A percentile compares a stretch with the other conserved stretches of the same genome.
These are phyloP conservation scores for Nothoprocta perdicaria DNA, from an alignment of 2,113 vertebrate species.

Conservation along the genomic window DNA sequence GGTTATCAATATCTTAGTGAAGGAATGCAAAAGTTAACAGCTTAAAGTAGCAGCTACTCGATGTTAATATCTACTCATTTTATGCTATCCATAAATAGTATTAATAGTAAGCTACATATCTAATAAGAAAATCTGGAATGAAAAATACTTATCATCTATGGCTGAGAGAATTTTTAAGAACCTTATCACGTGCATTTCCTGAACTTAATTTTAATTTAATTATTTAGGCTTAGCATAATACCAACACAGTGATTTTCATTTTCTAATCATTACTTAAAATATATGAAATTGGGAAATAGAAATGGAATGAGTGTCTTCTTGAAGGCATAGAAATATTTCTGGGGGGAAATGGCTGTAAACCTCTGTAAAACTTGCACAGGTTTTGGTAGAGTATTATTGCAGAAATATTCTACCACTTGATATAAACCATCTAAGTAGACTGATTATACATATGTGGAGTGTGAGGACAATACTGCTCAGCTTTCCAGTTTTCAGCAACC, in stretches of 20 bases:
- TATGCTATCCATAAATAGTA: neutral
- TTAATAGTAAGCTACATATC: neutral
- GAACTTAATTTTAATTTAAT: neutral
- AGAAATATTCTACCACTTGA: neutral
- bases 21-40: neutral
- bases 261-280: neutral
- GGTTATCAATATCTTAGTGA: neutral
- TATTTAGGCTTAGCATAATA: neutral
- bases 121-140: neutral
- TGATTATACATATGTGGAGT: neutral
- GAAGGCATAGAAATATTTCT: neutral
- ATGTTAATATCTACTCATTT: neutral
- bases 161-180: neutral
- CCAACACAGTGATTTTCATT: neutral
- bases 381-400: neutral
- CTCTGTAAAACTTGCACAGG: neutral
- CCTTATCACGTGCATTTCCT: neutral
- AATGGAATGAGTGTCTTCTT: neutral
- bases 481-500: neutral
- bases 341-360: neutral
- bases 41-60: neutral
- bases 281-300: neutral
- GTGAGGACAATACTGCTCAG: neutral
- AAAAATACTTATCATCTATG: neutral
- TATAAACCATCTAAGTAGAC: neutral